Evolutionary conservation across 1,140 invertebrate genomes (phyloP).

Genomic region (Pseudoatta argentina): DNA sequence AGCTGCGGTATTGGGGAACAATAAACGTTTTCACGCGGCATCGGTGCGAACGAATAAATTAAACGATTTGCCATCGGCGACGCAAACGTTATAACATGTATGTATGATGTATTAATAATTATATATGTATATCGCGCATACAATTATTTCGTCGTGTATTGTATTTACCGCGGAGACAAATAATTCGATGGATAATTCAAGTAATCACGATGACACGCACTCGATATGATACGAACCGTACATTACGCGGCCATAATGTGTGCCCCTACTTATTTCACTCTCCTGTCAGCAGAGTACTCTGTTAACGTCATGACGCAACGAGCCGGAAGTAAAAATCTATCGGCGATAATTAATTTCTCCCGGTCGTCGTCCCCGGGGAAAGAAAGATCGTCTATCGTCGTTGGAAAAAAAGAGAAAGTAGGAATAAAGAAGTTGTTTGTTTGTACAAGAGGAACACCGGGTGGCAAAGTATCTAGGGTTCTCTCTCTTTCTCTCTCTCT

Average conservation of each 20-base stretch:
- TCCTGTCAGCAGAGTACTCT: constrained; percentile 29
- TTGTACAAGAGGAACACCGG: constrained; percentile 45
- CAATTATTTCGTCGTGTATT: constrained; percentile 40
- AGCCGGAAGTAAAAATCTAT: constrained; percentile 38
- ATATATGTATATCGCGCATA: background rate
- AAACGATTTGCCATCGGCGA: constrained; percentile 11
- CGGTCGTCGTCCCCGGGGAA: background rate
- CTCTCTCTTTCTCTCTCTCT: background rate
- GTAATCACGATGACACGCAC: background rate
- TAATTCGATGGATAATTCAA: constrained; percentile 25
- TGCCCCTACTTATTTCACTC: constrained; percentile 19
- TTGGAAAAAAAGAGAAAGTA: background rate
- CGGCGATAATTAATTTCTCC: constrained; percentile 51
- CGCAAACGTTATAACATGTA: background rate
- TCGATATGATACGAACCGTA: background rate
- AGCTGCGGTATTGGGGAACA: constrained; percentile 29
- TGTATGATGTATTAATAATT: constrained; percentile 26
- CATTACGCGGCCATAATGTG: background rate
- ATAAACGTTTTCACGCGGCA: constrained; percentile 51
- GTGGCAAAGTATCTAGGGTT: constrained; percentile 52
- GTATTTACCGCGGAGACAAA: constrained; percentile 20
- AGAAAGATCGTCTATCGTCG: constrained; percentile 24
- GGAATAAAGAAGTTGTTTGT: constrained; percentile 61
- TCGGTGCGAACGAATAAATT: constrained; percentile 50
- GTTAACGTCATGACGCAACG: constrained; percentile 33